Evolutionary conservation across 2,888 invertebrate species (phyloP), one percentile per base, ranked within the genome.

Genomic region (Lampropteryx suffumata): DNA sequence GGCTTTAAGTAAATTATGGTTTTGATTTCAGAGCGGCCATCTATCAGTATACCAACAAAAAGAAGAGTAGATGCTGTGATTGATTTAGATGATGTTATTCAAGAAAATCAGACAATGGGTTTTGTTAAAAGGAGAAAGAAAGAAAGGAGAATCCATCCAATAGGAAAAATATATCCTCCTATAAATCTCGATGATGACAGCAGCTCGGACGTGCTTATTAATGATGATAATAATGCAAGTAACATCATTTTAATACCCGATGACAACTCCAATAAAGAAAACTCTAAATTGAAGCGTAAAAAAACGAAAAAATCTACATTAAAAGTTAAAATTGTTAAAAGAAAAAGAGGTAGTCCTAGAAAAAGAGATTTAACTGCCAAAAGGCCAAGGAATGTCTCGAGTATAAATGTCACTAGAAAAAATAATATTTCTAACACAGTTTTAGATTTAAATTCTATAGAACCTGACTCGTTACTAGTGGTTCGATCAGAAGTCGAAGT

Each of bases 51-150:
- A 36, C 29, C 35, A 32, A 24, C 13, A 13, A 65, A 69, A 45
- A 61, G 59, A 29, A 69, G 66, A 39, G 40, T 55, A 53, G 62
- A 64, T 8, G 14, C 14, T 45, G 28, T 67, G 17, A 71, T 71
- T 49, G 51, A 59, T 35, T 55, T 71, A 43, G 71, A 62, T 57
- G 61, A 59, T 17, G 57, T 51, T 12, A 47, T 29, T 28, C 61
- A 43, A 13, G 7, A 5, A 10, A 35, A 21, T 2, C 7, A 36
- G 12, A 32, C 10, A n/a, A 24, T 12, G 3, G 7, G 27, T 28
- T 1, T 13, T 27, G 33, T 0, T 1, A 33, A 42, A n/a, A 10
- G 0, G 0, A 33, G 10, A 27, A 42, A n/a, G n/a, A n/a, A n/a
- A n/a, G n/a, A n/a, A n/a, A n/a, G 13, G 7, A 1, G 11, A 17